A percentile compares a stretch with the other conserved stretches of the same genome.
phyloP scores from a whole-genome alignment of 2,113 vertebrate species.

The Campylomormyrus numenius region DNA sequence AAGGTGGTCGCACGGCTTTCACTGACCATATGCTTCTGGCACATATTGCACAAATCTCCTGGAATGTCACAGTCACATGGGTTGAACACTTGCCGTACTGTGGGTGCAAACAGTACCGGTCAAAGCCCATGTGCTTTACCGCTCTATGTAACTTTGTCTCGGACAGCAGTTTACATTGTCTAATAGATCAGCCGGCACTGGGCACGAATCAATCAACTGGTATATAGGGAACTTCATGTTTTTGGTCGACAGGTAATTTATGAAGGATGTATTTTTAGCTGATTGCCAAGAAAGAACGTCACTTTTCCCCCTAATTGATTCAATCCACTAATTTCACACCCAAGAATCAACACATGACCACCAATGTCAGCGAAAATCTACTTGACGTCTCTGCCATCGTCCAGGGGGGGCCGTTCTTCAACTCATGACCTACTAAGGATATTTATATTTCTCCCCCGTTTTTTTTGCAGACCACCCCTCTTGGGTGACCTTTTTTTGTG shows the following conservation, averaged over 20 bases:
- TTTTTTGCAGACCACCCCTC: constrained; percentile 23
- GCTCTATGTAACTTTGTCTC: not conserved
- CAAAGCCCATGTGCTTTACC: not conserved
- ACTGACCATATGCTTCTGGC: not conserved
- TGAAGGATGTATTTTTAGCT: not conserved
- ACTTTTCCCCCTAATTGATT: not conserved
- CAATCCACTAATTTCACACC: not conserved
- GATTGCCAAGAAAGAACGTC: not conserved
- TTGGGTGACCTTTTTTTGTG: constrained; percentile 33
- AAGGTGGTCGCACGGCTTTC: not conserved
- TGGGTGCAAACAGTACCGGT: not conserved
- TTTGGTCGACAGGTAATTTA: not conserved
- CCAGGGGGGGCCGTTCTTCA: constrained; percentile 31
- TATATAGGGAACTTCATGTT: not conserved
- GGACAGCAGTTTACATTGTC: not conserved
- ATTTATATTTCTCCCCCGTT: constrained; percentile 32
- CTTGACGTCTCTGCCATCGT: not conserved
- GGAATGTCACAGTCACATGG: not conserved
- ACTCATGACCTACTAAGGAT: constrained; percentile 29
- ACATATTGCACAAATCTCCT: not conserved
- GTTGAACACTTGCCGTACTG: not conserved
- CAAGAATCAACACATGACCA: not conserved
- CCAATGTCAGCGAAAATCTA: not conserved
- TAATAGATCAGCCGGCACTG: not conserved
- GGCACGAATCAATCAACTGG: not conserved